Evolutionary conservation across 2,113 vertebrate species (phyloP).

Genomic region (Phaetusa simplex): DNA sequence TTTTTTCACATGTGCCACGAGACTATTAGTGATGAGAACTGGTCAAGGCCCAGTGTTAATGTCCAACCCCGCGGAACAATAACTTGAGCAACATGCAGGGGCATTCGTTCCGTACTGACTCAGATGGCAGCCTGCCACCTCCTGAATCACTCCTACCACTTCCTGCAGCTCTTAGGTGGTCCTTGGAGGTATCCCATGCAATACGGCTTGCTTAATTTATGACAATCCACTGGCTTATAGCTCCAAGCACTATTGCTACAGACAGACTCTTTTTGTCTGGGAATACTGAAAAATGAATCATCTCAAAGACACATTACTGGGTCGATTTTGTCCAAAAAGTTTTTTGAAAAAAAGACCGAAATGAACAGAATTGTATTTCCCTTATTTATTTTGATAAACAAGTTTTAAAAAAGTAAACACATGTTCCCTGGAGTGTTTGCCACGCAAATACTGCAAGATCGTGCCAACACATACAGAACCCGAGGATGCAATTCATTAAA

Average conservation of each 20-base stretch:
- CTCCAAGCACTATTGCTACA: neutral
- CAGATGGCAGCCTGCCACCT: constrained; percentile 4
- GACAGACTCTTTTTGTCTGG: neutral
- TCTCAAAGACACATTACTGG: neutral
- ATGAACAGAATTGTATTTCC: neutral
- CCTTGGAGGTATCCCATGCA: neutral
- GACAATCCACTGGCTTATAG: neutral
- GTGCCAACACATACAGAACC: accelerated
- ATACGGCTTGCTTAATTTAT: neutral
- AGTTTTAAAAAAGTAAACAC: neutral
- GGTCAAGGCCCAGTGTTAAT: neutral
- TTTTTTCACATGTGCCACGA: neutral
- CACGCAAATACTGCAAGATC: accelerated
- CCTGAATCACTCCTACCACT: constrained; percentile 4
- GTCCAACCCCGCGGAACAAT: accelerated
- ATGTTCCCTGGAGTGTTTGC: neutral
- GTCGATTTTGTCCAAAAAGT: neutral
- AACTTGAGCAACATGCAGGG: neutral
- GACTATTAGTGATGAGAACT: neutral
- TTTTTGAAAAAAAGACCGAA: neutral
- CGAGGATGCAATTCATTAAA: neutral
- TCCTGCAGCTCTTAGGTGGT: constrained; percentile 39
- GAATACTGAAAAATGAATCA: neutral
- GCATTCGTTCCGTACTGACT: neutral
- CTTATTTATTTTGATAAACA: neutral